A percentile compares a stretch with the other conserved stretches of the same genome.
Conservation (phyloP, 2,113 vertebrate genomes). For the Cricetomys ansorgei region DNA sequence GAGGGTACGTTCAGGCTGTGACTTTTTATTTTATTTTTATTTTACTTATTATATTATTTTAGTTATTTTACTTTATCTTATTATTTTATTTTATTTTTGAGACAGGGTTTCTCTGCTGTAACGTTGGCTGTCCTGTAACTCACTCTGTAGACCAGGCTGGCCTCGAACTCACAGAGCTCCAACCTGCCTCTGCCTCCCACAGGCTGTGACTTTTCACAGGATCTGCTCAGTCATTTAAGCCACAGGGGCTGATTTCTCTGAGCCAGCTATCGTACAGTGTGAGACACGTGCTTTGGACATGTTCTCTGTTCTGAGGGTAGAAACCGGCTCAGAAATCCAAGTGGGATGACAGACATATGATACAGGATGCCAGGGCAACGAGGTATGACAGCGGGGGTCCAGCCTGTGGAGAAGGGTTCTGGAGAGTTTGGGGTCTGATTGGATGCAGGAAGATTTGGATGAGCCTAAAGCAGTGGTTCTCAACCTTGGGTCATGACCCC, state of each 20-base stretch:
- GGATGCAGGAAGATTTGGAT: rapidly evolving
- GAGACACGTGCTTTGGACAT: rapidly evolving
- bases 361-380: neutral
- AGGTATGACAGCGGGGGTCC: too few species aligned
- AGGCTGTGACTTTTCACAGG: rapidly evolving
- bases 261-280: rapidly evolving
- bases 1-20: rapidly evolving
- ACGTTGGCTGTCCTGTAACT: too few species aligned
- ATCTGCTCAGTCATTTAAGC: rapidly evolving
- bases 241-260: rapidly evolving
- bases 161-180: too few species aligned
- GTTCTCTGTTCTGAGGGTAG: neutral
- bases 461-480: neutral
- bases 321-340: neutral
- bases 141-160: too few species aligned
- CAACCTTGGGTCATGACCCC: neutral
- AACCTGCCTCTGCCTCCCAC: too few species aligned
- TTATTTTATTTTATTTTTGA: too few species aligned
- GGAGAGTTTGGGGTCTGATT: rapidly evolving
- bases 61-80: too few species aligned
- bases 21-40: too few species aligned
- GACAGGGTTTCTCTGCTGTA: too few species aligned
- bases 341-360: rapidly evolving
- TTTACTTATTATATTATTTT: too few species aligned
- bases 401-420: rapidly evolving